phyloP scores from a whole-genome alignment of 1,140 invertebrate genomes.

The Drosophila mauritiana region DNA sequence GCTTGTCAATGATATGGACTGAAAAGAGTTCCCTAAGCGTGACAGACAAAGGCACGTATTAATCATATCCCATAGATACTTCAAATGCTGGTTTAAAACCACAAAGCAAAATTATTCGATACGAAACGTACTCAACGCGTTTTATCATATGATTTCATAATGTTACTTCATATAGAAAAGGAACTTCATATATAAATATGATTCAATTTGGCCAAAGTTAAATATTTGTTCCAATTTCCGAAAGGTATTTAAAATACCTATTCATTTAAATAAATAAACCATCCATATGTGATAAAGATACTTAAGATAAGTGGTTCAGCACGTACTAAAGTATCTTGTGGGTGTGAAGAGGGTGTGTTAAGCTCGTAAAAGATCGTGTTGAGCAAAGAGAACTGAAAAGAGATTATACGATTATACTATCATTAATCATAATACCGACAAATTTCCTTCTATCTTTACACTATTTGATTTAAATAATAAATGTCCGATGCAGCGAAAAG shows the following conservation, averaged over 20 bases:
- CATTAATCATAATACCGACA: background rate
- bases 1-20: conserved; percentile 7
- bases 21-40: background rate
- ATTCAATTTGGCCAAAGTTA: too few relatives aligned
- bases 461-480: background rate
- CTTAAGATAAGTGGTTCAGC: background rate
- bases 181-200: too few relatives aligned
- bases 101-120: background rate
- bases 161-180: too few relatives aligned
- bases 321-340: background rate
- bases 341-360: conserved; percentile 2
- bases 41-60: background rate
- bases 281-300: background rate
- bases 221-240: too few relatives aligned
- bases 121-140: too few relatives aligned
- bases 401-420: too few relatives aligned
- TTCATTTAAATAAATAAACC: background rate
- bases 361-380: background rate
- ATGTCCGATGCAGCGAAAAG: background rate
- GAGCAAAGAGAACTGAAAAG: background rate
- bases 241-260: background rate
- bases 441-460: background rate
- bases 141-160: too few relatives aligned
- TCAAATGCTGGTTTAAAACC: background rate
- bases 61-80: background rate